Conservation (phyloP, 2,888 invertebrate species). For the Drosophila hamatofila region DNA sequence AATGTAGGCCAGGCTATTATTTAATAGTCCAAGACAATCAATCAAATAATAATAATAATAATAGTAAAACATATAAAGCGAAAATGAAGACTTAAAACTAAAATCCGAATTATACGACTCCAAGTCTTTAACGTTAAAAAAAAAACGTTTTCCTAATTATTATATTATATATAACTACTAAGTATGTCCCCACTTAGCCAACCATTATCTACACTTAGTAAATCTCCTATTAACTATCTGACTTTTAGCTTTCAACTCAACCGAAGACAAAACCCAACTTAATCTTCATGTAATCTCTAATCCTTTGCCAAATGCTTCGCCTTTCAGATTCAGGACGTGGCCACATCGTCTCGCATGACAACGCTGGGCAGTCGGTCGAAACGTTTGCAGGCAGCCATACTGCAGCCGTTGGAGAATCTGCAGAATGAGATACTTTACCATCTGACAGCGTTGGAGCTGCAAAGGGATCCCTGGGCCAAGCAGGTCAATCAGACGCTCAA, state of each 20-base stretch:
- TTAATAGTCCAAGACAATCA: too few species aligned
- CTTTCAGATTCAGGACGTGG: slow-evolving; percentile 88
- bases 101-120: too few species aligned
- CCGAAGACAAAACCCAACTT: too few species aligned
- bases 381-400: slow-evolving; percentile 88
- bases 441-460: slow-evolving; percentile 90
- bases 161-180: too few species aligned
- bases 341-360: slow-evolving; percentile 90
- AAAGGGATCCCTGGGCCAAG: slow-evolving; percentile 89
- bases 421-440: slow-evolving; percentile 91
- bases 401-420: slow-evolving; percentile 89
- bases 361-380: slow-evolving; percentile 89
- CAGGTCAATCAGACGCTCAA: slow-evolving; percentile 90
- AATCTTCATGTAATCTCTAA: background rate
- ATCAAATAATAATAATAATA: too few species aligned
- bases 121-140: too few species aligned
- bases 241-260: background rate
- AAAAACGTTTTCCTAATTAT: too few species aligned
- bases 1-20: too few species aligned
- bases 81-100: too few species aligned
- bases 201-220: background rate
- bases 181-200: background rate
- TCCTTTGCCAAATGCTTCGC: background rate
- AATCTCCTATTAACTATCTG: background rate
- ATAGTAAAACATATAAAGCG: too few species aligned